These are phyloP conservation scores for Noturus placidus DNA, from an alignment of 2,113 vertebrate species.

Conservation along the genomic window DNA sequence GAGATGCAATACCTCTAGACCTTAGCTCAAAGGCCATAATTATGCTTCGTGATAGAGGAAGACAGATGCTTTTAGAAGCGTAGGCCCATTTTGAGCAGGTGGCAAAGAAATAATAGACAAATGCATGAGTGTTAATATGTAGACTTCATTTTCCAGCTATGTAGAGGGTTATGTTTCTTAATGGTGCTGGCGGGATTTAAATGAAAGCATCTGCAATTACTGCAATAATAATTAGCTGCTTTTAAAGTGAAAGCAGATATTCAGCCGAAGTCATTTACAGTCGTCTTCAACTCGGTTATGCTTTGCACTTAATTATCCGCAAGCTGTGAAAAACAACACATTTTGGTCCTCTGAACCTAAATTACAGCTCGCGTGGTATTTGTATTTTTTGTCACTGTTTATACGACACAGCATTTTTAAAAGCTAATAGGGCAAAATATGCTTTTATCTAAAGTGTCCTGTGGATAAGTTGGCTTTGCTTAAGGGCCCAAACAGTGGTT, in stretches of 20 bases:
- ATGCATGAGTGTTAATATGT: neutral
- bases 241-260: neutral
- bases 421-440: neutral
- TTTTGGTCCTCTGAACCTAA: neutral
- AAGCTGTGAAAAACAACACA: slow-evolving; percentile 1
- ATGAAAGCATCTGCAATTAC: slow-evolving; percentile 14
- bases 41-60: neutral
- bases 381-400: neutral
- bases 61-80: neutral
- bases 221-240: neutral
- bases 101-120: neutral
- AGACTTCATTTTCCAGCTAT: neutral
- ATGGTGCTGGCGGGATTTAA: slow-evolving; percentile 30
- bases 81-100: neutral
- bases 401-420: neutral
- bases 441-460: neutral
- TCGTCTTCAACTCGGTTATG: neutral
- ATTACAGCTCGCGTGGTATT: neutral
- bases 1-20: slow-evolving; percentile 10
- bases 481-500: neutral
- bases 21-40: slow-evolving; percentile 21
- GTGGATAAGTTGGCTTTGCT: neutral
- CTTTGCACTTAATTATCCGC: slow-evolving; percentile 39
- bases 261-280: slow-evolving; percentile 1
- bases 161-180: slow-evolving; percentile 13